phyloP scores from a whole-genome alignment of 2,888 invertebrate species.

The Microdon myrmicae region DNA sequence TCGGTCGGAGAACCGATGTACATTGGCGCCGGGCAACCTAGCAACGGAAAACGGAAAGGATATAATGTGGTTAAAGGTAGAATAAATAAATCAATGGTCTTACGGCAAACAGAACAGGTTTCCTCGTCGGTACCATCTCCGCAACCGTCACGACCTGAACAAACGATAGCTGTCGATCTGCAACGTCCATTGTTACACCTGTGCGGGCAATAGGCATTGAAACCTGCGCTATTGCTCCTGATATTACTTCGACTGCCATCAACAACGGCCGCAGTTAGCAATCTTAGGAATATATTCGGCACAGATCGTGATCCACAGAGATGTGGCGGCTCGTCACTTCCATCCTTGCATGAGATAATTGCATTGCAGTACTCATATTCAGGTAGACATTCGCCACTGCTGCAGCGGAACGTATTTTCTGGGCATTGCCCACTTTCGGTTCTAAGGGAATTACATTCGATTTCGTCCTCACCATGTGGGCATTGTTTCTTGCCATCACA shows the following conservation, averaged over 20 bases:
- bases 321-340: conserved; percentile 88
- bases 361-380: conserved; percentile 94
- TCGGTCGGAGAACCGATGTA: conserved; percentile 55
- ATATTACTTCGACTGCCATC: conserved; percentile 56
- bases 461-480: conserved; percentile 80
- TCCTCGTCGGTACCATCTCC: conserved; percentile 91
- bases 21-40: conserved; percentile 71
- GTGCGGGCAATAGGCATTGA: conserved; percentile 75
- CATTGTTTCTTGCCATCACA: conserved; percentile 85
- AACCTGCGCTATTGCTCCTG: conserved; percentile 53
- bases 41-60: conserved; percentile 3
- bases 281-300: conserved; percentile 64
- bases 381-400: conserved; percentile 86
- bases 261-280: conserved; percentile 58
- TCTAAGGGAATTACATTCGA: conserved; percentile 72
- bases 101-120: conserved; percentile 86
- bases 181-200: conserved; percentile 88
- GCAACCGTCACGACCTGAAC: conserved; percentile 90
- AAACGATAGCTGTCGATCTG: conserved; percentile 87
- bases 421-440: conserved; percentile 74
- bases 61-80: background rate
- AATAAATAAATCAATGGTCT: conserved; percentile 65
- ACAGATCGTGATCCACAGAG: conserved; percentile 72
- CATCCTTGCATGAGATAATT: conserved; percentile 85
- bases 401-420: conserved; percentile 83